Evolutionary conservation across 1,140 invertebrate genomes (phyloP), one percentile per base, ranked within the genome.

Genomic region (Drosophila sechellia): DNA sequence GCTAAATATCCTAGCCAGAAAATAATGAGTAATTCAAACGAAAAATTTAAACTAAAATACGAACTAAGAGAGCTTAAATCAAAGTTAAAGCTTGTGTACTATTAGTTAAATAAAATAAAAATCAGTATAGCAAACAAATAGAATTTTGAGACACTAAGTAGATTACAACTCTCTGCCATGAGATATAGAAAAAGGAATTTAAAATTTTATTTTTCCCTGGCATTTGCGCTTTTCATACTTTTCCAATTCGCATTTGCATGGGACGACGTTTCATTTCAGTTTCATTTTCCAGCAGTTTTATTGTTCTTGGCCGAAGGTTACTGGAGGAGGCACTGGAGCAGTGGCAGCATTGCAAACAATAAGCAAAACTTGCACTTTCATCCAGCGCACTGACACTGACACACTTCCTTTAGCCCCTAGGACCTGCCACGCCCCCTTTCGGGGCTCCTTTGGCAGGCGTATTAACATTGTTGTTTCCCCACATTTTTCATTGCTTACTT

Each of bases 331-430:
- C 58, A 65, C 34, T 42, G 43, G 42, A 12, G 49, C 66, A 69
- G 15, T 31, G 39, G 50, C 46, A 72, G 58, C 39, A 17, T 48
- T 46, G 70, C 54, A 60, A 80, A 72, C 81, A 77, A 80, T 84
- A 79, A 74, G 72, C 72, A 65, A 45, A 86, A 86, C 81, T 87
- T 86, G 81, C 83, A 86, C 83, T 86, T 86, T 86, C 74, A 81
- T 48, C 45, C 49, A 75, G 20, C 77, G 50, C 20, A 70, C 49
- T 52, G 49, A 57, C 64, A 66, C 50, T 59, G 59, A 55, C 54
- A 59, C 55, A 74, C 45, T 61, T 76, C 60, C 43, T 20, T 0
- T 22, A 40, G 15, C 15, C 45, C 53, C 27, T 54, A 13, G 6
- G 6, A 11, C 31, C 15, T n/a, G 59, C 59, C 60, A 54, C 39